A percentile compares a stretch with the other conserved stretches of the same genome.
phyloP scores from a whole-genome alignment of 2,113 vertebrate species.

The Monopterus albus region DNA sequence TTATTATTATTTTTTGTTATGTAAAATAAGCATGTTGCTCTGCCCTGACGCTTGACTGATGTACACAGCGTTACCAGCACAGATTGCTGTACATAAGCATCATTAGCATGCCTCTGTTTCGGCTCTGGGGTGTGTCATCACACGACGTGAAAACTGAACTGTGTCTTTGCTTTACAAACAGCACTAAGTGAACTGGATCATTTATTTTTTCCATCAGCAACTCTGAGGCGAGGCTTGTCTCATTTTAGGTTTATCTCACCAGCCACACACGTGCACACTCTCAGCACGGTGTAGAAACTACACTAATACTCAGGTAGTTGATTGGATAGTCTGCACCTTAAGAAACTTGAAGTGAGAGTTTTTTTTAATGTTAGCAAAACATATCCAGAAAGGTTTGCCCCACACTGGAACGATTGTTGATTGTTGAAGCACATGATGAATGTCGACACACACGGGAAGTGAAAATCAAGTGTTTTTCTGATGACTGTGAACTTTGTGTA shows the following conservation, averaged over 20 bases:
- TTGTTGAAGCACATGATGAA: slow-evolving; percentile 39
- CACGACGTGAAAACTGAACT: too few species aligned
- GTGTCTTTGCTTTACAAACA: too few species aligned
- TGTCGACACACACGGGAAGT: slow-evolving; percentile 44
- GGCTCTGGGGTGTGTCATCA: neutral
- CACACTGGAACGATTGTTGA: slow-evolving; percentile 55
- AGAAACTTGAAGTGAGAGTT: slow-evolving; percentile 43
- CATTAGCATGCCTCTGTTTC: too few species aligned
- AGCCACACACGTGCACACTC: neutral
- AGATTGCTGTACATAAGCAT: slow-evolving; percentile 7
- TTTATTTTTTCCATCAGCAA: neutral
- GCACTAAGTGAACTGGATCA: too few species aligned
- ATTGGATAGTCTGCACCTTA: slow-evolving; percentile 82
- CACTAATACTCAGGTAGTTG: slow-evolving; percentile 81
- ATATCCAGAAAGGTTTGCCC: too few species aligned
- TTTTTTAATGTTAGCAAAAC: too few species aligned
- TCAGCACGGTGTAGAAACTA: slow-evolving; percentile 60
- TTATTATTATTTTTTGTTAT: too few species aligned
- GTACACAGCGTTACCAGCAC: too few species aligned
- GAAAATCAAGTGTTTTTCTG: slow-evolving; percentile 48
- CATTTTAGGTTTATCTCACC: neutral
- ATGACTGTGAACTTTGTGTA: slow-evolving; percentile 61
- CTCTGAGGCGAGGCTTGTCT: neutral
- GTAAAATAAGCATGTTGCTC: neutral
- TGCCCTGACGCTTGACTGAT: too few species aligned